phyloP scores from a whole-genome alignment of 2,888 invertebrate genomes.

The Apodemia hepburni region DNA sequence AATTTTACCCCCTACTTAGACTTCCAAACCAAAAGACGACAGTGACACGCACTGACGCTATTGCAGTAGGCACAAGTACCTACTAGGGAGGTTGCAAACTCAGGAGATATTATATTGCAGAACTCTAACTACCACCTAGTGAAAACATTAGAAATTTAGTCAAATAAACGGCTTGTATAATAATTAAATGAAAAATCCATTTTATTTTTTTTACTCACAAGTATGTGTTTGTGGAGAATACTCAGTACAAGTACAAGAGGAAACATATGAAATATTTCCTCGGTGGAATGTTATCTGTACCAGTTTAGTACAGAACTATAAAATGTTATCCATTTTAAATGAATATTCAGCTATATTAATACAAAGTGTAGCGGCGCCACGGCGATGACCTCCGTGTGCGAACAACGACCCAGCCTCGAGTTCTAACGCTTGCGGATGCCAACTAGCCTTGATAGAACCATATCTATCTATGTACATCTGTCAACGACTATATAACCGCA shows the following conservation, averaged over 20 bases:
- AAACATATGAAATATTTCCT: slow-evolving; percentile 2
- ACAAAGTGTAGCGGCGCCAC: slow-evolving; percentile 39
- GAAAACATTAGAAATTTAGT: too few species aligned
- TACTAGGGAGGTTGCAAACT: too few species aligned
- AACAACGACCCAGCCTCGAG: slow-evolving; percentile 59
- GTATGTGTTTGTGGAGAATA: not conserved
- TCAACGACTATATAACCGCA: slow-evolving; percentile 15
- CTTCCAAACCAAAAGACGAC: too few species aligned
- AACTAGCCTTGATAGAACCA: slow-evolving; percentile 25
- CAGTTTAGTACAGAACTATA: not conserved
- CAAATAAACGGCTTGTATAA: too few species aligned
- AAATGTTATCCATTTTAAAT: slow-evolving; percentile 12
- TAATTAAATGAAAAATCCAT: too few species aligned
- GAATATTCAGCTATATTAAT: slow-evolving; percentile 9
- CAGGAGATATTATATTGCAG: too few species aligned
- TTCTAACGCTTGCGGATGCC: slow-evolving; percentile 29
- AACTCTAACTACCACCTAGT: too few species aligned
- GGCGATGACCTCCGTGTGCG: slow-evolving; percentile 67
- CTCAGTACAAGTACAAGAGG: not conserved
- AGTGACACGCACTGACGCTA: too few species aligned
- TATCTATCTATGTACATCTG: slow-evolving; percentile 19
- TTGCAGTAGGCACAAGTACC: too few species aligned
- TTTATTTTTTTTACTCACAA: not conserved
- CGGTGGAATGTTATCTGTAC: slow-evolving; percentile 10
- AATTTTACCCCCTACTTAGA: too few species aligned